Evolutionary conservation across 2,797 vertebrate species (phyloP), one percentile per base, ranked within the genome.

Genomic region (Sternotherus odoratus): DNA sequence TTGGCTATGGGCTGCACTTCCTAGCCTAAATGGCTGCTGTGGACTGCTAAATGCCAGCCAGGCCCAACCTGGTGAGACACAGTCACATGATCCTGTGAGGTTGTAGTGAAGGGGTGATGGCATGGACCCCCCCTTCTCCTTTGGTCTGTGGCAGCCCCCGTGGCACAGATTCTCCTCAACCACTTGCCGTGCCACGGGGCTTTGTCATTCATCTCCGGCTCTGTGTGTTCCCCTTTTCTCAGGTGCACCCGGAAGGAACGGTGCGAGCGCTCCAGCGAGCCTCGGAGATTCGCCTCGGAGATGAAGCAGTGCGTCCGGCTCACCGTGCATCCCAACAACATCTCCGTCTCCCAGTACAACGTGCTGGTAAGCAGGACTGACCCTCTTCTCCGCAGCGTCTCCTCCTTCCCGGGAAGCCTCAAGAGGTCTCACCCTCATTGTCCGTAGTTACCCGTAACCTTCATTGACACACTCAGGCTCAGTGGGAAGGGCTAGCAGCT

Each of bases 261-360:
- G 89, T 99, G 99, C 4, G 99, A 99, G 93, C 98, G 99, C 80
- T 99, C 99, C 92, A 98, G 97, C 4, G 99, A 99, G 93, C 99
- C 99, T 23, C 98, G 99, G 43, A 98, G 99, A 95, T 99, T 99
- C 49, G 99, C 99, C 94, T 99, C 99, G 0, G 99, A 99, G 98
- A 98, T 99, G 98, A 99, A 99, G 97, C 99, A 99, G 96, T 99
- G 99, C 6, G 99, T 99, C 94, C 98, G 98, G 30, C 98, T 99
- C 87, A 99, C 98, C 0, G 99, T 99, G 84, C 99, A 99, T 79
- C 99, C 99, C 92, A 99, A 99, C 98, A 99, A 99, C 98, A 99
- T 99, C 98, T 99, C 99, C 0, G 99, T 99, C 95, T 99, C 99
- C 94, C 99, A 99, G 98, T 99, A 99, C 95, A 99, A 98, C 6